Evolutionary conservation across 2,888 invertebrate species (phyloP), one percentile per base, ranked within the genome.

Genomic region (Lamellibrachia columna): DNA sequence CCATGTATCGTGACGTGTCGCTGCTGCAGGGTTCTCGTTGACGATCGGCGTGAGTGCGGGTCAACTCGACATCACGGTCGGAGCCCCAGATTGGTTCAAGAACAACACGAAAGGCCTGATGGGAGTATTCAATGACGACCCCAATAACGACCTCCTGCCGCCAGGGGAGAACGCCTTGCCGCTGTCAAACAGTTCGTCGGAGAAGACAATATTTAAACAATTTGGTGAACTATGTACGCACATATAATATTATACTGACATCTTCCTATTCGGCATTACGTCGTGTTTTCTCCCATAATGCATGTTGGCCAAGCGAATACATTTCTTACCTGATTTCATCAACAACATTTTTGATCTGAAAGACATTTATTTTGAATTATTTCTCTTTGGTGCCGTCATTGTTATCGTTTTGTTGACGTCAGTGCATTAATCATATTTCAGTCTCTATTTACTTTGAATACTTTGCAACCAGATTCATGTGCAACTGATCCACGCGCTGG

Each of bases 61-160:
- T 22, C 75, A 75, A 15, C 75, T 75, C 22, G 75, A 75, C 75
- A 75, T 75, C 75, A 75, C 75, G 22, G 75, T 75, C 15, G 75
- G 75, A 22, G 75, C 75, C 22, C 22, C 75, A 15, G 75, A 75
- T n/a, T 22, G 6, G 22, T 75, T 75, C 22, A 75, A 75, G 75
- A 75, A 91, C 91, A 11, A 91, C 22, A 52, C 53, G 11, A 91
- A 91, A 40, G 91, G 91, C 58, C 58, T 91, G 58, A 91, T 91
- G 91, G 91, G 91, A 53, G 58, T 40, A 6, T 91, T 91, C 91
- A 91, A 91, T 28, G 91, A 53, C 22, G 53, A 92, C 92, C 40
- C 90, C 15, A 40, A 4, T 9, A 90, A 92, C 52, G 92, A 92
- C 91, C 91, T 91, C 0, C 40, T 53, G n/a, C 53, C 91, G 9